Evolutionary conservation across 2,797 vertebrate species (phyloP).

Genomic region (Macroramphosus scolopax): DNA sequence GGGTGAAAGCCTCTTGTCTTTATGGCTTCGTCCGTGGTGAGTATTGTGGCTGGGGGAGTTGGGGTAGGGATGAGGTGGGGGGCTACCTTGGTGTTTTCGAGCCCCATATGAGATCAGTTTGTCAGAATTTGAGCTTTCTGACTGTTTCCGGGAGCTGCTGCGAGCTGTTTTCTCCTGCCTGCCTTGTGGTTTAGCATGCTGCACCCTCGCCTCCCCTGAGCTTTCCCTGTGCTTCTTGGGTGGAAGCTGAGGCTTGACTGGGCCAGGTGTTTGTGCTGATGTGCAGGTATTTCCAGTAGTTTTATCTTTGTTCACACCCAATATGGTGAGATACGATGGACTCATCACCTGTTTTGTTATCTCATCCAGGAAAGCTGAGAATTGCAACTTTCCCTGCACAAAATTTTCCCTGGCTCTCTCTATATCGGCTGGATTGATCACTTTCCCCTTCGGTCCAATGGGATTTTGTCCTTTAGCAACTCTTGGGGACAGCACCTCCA

Average conservation of each 20-base stretch:
- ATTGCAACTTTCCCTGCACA: conserved; percentile 78
- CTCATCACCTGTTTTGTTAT: conserved; percentile 84
- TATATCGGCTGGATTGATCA: conserved; percentile 25
- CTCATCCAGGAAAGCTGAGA: conserved; percentile 85
- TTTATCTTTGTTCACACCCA: conserved; percentile 67
- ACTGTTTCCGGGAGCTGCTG: conserved; percentile 43
- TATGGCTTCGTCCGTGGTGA: conserved; percentile 34
- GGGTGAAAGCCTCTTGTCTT: conserved; percentile 41
- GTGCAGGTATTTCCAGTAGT: conserved; percentile 16
- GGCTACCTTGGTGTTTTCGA: conserved; percentile 45
- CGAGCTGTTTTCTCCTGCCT: conserved; percentile 32
- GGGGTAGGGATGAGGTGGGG: conserved; percentile 33
- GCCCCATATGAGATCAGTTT: conserved; percentile 49
- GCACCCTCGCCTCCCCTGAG: conserved; percentile 36
- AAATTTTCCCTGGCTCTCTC: conserved; percentile 57
- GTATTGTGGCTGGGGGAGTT: conserved; percentile 21
- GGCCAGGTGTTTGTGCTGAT: conserved; percentile 15
- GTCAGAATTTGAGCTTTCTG: conserved; percentile 40
- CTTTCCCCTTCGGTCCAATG: conserved; percentile 51
- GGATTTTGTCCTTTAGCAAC: conserved; percentile 41
- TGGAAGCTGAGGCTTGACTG: conserved; percentile 67
- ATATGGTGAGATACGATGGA: conserved; percentile 73
- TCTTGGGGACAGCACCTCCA: conserved; percentile 80
- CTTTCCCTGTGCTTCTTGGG: conserved; percentile 56
- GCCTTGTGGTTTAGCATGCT: conserved; percentile 34